Evolutionary conservation across 2,888 invertebrate species (phyloP), one percentile per base, ranked within the genome.

Genomic region (Pyrocoelia pectoralis): DNA sequence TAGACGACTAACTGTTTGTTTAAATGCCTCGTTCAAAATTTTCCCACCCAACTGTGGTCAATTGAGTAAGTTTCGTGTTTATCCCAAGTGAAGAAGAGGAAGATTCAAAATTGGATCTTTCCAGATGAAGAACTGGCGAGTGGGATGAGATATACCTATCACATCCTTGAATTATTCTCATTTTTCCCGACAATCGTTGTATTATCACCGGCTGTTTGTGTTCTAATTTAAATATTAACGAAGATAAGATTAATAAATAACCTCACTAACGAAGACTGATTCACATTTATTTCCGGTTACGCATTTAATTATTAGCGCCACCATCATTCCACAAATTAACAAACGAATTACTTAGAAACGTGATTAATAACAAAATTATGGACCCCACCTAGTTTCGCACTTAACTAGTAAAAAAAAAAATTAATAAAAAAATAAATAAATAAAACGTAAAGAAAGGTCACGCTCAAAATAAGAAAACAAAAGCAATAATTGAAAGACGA

Each of bases 401-500:
- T 24, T 6, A 24, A 24, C 6, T 24, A 24, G n/a, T n/a, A n/a
- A n/a, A n/a, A n/a, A n/a, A n/a, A n/a, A n/a, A n/a, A 33, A 6
- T n/a, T 33, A 33, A 33, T 4, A 33, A n/a, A 4, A 6, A 4
- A n/a, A n/a, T 33, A 33, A 33, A 24, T 24, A 24, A 24, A 24
- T 24, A 24, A 24, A 24, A 5, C 40, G 40, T 12, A 40, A 40
- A 40, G 12, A 43, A 43, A 15, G 41, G 14, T 43, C 41, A 13
- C 41, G 41, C 8, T 14, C 12, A 43, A 5, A 24, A 24, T 24
- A 24, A 24, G 24, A 24, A 24, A 24, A 24, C 24, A 24, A 24
- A 24, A 24, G 24, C 24, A 6, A 24, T 24, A 24, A 24, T 55
- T 46, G 28, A 24, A 55, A 29, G 13, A 43, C 17, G 43, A 43